These are phyloP conservation scores for Seriola rivoliana DNA, from an alignment of 2,113 vertebrate genomes.

Conservation along the genomic window DNA sequence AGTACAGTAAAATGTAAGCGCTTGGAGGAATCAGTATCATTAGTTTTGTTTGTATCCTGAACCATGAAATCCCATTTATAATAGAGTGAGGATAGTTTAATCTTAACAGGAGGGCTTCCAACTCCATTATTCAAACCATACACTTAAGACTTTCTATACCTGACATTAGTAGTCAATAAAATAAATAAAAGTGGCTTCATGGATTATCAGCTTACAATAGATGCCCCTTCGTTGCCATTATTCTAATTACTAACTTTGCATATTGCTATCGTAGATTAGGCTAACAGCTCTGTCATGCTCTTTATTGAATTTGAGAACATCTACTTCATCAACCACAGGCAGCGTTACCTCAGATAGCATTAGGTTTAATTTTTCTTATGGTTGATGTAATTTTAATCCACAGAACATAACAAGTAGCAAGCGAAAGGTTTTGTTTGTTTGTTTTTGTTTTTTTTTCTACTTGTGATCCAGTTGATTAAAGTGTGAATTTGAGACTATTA, in stretches of 20 bases:
- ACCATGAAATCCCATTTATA: slow-evolving; percentile 25
- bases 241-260: slow-evolving; percentile 20
- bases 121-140: slow-evolving; percentile 34
- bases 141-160: slow-evolving; percentile 21
- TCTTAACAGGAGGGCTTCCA: slow-evolving; percentile 27
- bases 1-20: slow-evolving; percentile 10
- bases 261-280: too few relatives aligned
- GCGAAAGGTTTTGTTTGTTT: too few relatives aligned
- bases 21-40: not conserved
- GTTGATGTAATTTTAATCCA: too few relatives aligned
- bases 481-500: too few relatives aligned
- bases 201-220: slow-evolving; percentile 21
- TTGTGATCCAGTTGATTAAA: too few relatives aligned
- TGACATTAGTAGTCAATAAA: slow-evolving; percentile 39
- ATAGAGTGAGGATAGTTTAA: slow-evolving; percentile 44
- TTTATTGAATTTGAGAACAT: too few relatives aligned
- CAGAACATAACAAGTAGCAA: too few relatives aligned
- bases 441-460: too few relatives aligned
- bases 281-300: too few relatives aligned
- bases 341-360: too few relatives aligned
- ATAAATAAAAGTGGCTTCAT: slow-evolving; percentile 18
- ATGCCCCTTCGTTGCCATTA: slow-evolving; percentile 4
- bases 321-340: too few relatives aligned
- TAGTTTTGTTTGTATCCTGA: not conserved
- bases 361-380: too few relatives aligned